Evolutionary conservation across 2,113 vertebrate genomes (phyloP).

Genomic region (Lophochroa leadbeateri): DNA sequence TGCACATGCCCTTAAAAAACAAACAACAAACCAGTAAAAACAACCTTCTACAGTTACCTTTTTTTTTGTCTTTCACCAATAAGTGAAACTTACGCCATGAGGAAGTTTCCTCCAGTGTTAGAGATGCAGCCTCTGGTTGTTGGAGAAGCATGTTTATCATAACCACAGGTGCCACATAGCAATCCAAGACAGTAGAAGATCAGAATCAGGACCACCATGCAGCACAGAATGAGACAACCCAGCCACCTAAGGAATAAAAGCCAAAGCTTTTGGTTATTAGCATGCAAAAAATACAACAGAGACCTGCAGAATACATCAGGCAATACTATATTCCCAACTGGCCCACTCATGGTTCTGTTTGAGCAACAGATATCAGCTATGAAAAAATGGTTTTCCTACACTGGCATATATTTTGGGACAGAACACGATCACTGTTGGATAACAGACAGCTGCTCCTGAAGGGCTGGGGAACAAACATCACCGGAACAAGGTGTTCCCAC

Average conservation of each 20-base stretch:
- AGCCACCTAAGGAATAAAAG: conserved; percentile 83
- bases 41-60: neutral
- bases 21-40: neutral
- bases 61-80: neutral
- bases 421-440: neutral
- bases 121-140: conserved; percentile 92
- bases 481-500: neutral
- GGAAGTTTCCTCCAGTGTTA: conserved; percentile 93
- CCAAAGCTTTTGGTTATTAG: neutral
- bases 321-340: neutral
- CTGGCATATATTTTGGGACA: neutral
- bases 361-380: neutral
- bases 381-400: neutral
- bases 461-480: neutral
- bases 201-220: conserved; percentile 86
- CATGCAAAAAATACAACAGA: neutral
- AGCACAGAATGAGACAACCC: conserved; percentile 84
- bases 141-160: conserved; percentile 87
- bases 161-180: conserved; percentile 88
- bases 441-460: neutral
- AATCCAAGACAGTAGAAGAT: conserved; percentile 91
- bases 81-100: conserved; percentile 89
- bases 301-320: neutral
- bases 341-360: neutral
- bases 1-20: neutral